These are phyloP conservation scores for Spilogale gracilis DNA, from an alignment of 2,113 vertebrate genomes.

Conservation along the genomic window DNA sequence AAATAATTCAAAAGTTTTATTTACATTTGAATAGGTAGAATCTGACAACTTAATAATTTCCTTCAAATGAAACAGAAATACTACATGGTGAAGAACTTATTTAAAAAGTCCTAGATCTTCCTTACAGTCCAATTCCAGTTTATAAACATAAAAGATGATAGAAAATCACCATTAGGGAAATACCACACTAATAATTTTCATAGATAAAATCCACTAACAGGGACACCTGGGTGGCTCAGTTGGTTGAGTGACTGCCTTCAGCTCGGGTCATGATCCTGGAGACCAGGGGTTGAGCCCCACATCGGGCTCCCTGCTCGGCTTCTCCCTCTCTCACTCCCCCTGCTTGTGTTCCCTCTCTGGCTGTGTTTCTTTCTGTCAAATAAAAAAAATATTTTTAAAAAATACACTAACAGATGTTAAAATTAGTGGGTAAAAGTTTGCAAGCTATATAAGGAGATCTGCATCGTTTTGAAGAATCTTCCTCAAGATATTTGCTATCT, in stretches of 20 bases:
- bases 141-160: not conserved
- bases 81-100: not conserved
- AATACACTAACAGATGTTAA: not conserved
- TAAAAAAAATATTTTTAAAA: not conserved
- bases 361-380: too few relatives aligned
- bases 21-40: conserved; percentile 11
- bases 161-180: conserved; percentile 18
- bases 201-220: not conserved
- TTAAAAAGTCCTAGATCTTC: not conserved
- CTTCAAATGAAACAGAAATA: conserved; percentile 14
- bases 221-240: too few relatives aligned
- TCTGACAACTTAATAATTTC: not conserved
- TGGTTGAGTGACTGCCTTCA: too few relatives aligned
- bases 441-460: not conserved
- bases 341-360: too few relatives aligned
- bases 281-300: too few relatives aligned
- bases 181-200: not conserved
- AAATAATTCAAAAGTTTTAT: conserved; percentile 12
- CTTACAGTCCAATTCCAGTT: not conserved
- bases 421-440: not conserved
- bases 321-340: too few relatives aligned
- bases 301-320: too few relatives aligned
- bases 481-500: not conserved
- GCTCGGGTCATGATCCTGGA: too few relatives aligned
- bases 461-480: conserved; percentile 1